A percentile compares a stretch with the other conserved stretches of the same genome.
Evolutionary conservation across 2,888 invertebrate genomes (phyloP).

Genomic region (Lycophotia porphyrea): DNA sequence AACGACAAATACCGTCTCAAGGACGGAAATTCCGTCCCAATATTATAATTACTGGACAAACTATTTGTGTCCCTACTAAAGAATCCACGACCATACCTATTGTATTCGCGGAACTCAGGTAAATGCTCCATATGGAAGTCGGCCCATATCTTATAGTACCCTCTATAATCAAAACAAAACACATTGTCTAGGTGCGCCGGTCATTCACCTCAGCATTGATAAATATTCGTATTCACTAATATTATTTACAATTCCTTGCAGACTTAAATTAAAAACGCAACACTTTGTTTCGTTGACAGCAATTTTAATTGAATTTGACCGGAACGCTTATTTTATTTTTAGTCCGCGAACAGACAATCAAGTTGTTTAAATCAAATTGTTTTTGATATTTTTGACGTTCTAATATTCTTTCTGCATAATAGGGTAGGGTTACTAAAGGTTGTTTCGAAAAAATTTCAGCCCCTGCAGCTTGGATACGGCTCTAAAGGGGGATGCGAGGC

Average conservation of each 20-base stretch:
- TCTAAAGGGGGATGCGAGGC: no score
- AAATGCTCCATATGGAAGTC: neutral
- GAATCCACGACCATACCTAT: neutral
- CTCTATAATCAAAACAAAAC: slow-evolving; percentile 8
- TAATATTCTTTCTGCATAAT: neutral
- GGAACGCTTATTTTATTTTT: neutral
- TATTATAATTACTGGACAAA: neutral
- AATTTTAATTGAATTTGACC: slow-evolving; percentile 20
- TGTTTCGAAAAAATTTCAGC: no score
- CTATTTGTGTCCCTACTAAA: neutral
- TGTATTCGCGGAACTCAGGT: neutral
- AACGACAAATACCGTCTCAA: neutral
- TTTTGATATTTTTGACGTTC: neutral
- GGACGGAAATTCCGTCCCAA: neutral
- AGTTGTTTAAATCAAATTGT: neutral
- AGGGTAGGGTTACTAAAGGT: no score
- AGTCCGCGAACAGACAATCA: neutral
- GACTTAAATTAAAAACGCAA: slow-evolving; percentile 33
- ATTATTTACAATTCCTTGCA: slow-evolving; percentile 36
- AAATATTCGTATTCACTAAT: slow-evolving; percentile 31
- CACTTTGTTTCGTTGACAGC: slow-evolving; percentile 11
- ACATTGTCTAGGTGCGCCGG: slow-evolving; percentile 27
- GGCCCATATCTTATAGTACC: neutral
- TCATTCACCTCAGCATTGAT: slow-evolving; percentile 13
- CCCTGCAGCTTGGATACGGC: no score